These are phyloP conservation scores for Gopherus evgoodei DNA, from an alignment of 2,113 vertebrate genomes.

Conservation along the genomic window DNA sequence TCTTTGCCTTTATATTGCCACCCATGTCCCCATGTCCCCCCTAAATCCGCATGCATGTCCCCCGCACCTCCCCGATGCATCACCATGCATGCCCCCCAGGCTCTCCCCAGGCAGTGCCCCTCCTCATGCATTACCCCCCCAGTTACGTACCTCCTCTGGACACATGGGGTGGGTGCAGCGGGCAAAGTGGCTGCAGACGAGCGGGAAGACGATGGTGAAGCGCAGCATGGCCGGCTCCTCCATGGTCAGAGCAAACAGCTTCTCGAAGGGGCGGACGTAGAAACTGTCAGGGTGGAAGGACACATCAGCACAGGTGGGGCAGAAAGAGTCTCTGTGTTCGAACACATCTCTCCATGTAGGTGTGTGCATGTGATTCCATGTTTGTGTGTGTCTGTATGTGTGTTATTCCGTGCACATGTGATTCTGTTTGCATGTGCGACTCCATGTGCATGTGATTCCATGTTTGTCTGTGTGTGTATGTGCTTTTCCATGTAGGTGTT, in stretches of 20 bases:
- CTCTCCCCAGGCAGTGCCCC: fast-evolving
- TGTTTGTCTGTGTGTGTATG: background rate
- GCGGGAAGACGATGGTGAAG: constrained; percentile 88
- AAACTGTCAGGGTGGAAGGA: constrained; percentile 76
- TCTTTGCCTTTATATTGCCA: background rate
- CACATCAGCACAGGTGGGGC: background rate
- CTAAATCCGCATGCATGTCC: too few species aligned
- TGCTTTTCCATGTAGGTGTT: too few species aligned
- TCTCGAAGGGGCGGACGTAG: constrained; percentile 87
- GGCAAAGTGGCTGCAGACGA: constrained; percentile 86
- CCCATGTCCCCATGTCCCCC: background rate
- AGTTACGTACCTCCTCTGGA: constrained; percentile 89
- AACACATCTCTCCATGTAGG: fast-evolving
- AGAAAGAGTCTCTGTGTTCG: background rate
- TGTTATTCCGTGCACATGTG: fast-evolving
- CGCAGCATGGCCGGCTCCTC: constrained; percentile 86
- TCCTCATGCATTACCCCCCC: fast-evolving
- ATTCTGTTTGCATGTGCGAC: background rate
- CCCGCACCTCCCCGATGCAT: background rate
- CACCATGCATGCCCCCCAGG: background rate
- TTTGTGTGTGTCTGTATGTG: too few species aligned
- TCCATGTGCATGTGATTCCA: background rate
- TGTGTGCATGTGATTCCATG: fast-evolving
- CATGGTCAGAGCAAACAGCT: constrained; percentile 84
- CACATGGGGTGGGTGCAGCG: constrained; percentile 85